A percentile compares a stretch with the other conserved stretches of the same genome.
phyloP scores from a whole-genome alignment of 1,140 invertebrate genomes.

The Belonocnema kinseyi region DNA sequence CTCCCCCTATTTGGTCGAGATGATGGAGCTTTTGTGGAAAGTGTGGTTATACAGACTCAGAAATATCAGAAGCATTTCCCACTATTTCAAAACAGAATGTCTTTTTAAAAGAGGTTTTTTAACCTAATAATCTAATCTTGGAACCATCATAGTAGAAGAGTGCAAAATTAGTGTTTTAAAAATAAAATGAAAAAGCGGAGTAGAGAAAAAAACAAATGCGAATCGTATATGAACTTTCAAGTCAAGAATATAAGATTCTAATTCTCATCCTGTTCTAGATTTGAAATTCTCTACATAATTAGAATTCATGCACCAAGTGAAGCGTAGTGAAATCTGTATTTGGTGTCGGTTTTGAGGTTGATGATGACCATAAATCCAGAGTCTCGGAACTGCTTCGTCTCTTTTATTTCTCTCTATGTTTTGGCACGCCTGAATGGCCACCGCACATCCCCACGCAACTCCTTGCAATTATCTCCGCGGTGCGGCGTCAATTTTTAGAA shows the following conservation, averaged over 20 bases:
- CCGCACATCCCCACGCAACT: too few relatives aligned
- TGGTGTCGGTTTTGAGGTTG: too few relatives aligned
- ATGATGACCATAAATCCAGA: too few relatives aligned
- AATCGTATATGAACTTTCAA: slow-evolving; percentile 9
- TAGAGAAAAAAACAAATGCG: slow-evolving; percentile 2
- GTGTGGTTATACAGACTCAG: slow-evolving; percentile 8
- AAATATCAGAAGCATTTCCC: slow-evolving; percentile 12
- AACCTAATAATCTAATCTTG: neutral
- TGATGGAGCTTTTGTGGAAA: slow-evolving; percentile 16
- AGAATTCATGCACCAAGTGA: slow-evolving; percentile 10
- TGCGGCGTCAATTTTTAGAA: too few relatives aligned
- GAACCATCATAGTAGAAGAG: neutral
- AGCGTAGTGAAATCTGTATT: neutral
- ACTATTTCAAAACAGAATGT: slow-evolving; percentile 5
- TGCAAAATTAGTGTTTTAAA: too few relatives aligned
- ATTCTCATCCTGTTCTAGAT: slow-evolving; percentile 9
- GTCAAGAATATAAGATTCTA: slow-evolving; percentile 20
- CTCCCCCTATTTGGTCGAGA: neutral
- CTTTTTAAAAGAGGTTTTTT: neutral
- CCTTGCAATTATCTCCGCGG: too few relatives aligned
- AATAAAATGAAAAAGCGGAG: too few relatives aligned
- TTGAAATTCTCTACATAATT: slow-evolving; percentile 8
- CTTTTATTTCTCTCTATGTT: too few relatives aligned
- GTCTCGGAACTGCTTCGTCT: too few relatives aligned
- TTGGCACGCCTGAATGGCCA: too few relatives aligned